phyloP scores from a whole-genome alignment of 1,140 invertebrate species.

The Lasioglossum baleicum region DNA sequence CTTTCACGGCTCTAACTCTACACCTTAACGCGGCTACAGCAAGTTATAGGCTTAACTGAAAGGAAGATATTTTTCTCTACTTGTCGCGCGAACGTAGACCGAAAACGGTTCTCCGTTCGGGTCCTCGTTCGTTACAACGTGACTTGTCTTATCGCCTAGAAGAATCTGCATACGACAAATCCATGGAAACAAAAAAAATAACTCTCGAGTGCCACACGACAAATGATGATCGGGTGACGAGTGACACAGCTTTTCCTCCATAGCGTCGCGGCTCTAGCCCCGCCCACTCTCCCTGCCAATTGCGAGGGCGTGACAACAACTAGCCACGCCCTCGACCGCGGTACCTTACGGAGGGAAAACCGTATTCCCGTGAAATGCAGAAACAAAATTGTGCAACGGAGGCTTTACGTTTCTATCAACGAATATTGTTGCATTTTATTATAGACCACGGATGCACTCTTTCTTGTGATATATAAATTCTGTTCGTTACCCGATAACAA shows the following conservation, averaged over 20 bases:
- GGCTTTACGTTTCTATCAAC: background rate
- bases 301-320: too few relatives aligned
- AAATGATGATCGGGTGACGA: conserved; percentile 10
- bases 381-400: conserved; percentile 4
- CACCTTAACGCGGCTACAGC: background rate
- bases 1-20: background rate
- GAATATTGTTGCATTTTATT: too few relatives aligned
- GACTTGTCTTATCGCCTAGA: background rate
- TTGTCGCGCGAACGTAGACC: background rate
- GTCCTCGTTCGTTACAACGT: background rate
- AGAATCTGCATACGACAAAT: background rate
- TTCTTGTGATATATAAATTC: conserved; percentile 21
- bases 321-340: too few relatives aligned
- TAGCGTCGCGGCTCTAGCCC: too few relatives aligned
- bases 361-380: background rate
- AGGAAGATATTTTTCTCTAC: background rate
- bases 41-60: background rate
- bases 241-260: too few relatives aligned
- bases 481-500: background rate
- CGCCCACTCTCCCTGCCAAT: too few relatives aligned
- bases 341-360: background rate
- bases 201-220: background rate
- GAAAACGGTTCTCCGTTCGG: background rate
- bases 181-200: conserved; percentile 1
- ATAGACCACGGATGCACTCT: background rate